These are phyloP conservation scores for Phycodurus eques DNA, from an alignment of 2,113 vertebrate species.

Conservation along the genomic window DNA sequence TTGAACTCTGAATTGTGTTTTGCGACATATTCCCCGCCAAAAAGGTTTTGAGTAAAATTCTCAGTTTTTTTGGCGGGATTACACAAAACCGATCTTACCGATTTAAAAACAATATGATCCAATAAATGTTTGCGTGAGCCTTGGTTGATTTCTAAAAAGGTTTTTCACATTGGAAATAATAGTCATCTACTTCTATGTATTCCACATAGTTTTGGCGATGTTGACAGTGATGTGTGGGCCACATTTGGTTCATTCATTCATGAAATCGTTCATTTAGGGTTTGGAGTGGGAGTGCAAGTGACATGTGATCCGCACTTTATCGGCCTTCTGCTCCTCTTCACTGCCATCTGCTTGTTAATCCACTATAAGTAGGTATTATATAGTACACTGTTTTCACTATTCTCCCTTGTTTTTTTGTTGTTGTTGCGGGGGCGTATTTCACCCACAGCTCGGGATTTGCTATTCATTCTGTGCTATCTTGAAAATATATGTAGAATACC, in stretches of 20 bases:
- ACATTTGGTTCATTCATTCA: background rate
- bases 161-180: too few species aligned
- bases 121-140: too few species aligned
- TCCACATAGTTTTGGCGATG: background rate
- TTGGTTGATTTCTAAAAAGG: too few species aligned
- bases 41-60: too few species aligned
- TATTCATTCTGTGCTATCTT: background rate
- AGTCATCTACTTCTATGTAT: background rate
- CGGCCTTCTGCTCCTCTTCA: slow-evolving; percentile 27
- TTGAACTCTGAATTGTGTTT: too few species aligned
- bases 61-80: too few species aligned
- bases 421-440: background rate
- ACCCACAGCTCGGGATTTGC: background rate
- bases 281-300: background rate
- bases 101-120: too few species aligned
- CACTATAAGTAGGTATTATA: slow-evolving; percentile 39
- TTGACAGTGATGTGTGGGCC: background rate
- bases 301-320: slow-evolving; percentile 22
- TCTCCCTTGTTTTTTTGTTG: background rate
- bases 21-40: too few species aligned
- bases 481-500: background rate
- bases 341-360: slow-evolving; percentile 49
- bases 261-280: background rate
- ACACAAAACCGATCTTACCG: too few species aligned
- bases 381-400: slow-evolving; percentile 12